phyloP scores from a whole-genome alignment of 2,888 invertebrate genomes.

The Athetis lepigone region DNA sequence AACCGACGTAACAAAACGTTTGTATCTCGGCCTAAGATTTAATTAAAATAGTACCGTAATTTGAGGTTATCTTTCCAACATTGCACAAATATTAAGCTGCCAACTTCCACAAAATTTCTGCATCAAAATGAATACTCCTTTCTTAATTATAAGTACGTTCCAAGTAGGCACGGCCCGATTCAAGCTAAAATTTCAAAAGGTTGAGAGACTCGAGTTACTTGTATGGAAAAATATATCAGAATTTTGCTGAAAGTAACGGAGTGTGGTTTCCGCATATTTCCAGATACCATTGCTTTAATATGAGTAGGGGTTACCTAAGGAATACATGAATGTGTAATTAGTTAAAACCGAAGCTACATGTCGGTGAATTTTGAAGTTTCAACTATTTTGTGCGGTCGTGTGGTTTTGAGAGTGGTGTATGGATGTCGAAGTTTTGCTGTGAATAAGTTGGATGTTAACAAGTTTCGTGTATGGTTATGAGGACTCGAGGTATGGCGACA shows the following conservation, averaged over 20 bases:
- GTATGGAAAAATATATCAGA: conserved; percentile 29
- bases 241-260: conserved; percentile 31
- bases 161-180: conserved; percentile 40
- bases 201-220: conserved; percentile 8
- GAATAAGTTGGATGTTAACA: background rate
- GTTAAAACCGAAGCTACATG: conserved; percentile 56
- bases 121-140: conserved; percentile 39
- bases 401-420: background rate
- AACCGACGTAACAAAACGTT: too few relatives aligned
- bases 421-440: background rate
- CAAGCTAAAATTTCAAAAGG: conserved; percentile 47
- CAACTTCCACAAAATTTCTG: conserved; percentile 15
- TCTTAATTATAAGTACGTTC: conserved; percentile 52
- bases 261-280: conserved; percentile 59
- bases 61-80: too few relatives aligned
- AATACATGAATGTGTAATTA: conserved; percentile 73
- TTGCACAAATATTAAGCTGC: conserved; percentile 11
- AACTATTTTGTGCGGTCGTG: conserved; percentile 21
- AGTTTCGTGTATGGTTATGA: background rate
- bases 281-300: conserved; percentile 56
- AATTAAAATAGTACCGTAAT: too few relatives aligned
- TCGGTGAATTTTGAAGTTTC: conserved; percentile 23
- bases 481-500: too few relatives aligned
- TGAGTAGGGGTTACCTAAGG: conserved; percentile 53
- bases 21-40: background rate